Base-by-base conservation (phyloP, 1,140 invertebrate species). In the Pseudomyrmex cubaensis region DNA sequence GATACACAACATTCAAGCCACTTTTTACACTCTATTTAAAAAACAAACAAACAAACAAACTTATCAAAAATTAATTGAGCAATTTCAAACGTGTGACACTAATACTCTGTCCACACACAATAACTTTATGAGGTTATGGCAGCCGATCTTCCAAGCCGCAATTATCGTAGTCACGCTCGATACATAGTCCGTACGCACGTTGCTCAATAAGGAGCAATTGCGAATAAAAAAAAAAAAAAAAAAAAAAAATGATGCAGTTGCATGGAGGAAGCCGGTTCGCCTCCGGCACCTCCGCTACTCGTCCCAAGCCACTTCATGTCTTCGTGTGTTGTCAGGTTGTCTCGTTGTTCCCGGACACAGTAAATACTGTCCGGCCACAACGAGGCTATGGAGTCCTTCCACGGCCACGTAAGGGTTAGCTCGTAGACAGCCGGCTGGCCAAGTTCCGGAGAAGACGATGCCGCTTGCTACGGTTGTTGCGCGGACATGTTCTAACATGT, bases 191-290 rank as follows among this genome's bases (percentile, higher is more conserved):
- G 17, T 12, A 35, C 1, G 7, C 2, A 2, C 15, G 35, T 66
- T 15, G n/a, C 12, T 22, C 77, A 46, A 62, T 44, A 17, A n/a
- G 44, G 5, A 52, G 63, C 46, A 67, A 78, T 66, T 12, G 62
- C 22, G n/a, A 74, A 61, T 22, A 20, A 61, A 20, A 10, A 54
- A 61, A 73, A 50, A 83, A 15, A 22, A 13, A 54, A 20, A 20
- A 20, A 20, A 20, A n/a, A n/a, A n/a, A n/a, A 44, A 90, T 94
- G 93, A 89, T 94, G 94, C 66, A 94, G 89, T 82, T 94, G 94
- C 92, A 94, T 94, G 62, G 93, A 92, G 89, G 93, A 93, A 92
- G 93, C 93, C 93, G 94, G 93, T 90, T 94, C 94, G 69, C 92
- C 93, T 77, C 90, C 93, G 82, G 92, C 92, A 80, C 92, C 93